Base-by-base conservation (phyloP, 2,113 vertebrate genomes). In the Silurus meridionalis region DNA sequence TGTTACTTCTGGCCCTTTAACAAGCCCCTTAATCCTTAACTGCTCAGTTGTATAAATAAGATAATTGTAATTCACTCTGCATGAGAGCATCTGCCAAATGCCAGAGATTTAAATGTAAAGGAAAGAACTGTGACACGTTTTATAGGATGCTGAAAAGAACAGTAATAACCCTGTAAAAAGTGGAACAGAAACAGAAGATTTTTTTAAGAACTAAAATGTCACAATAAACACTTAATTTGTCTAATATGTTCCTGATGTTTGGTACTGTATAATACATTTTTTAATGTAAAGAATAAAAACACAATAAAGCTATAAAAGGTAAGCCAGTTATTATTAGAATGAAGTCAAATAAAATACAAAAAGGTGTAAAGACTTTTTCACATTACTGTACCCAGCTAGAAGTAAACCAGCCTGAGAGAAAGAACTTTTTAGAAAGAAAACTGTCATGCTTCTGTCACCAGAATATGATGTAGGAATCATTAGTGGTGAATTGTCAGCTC, bases 391-490 rank as follows among this genome's bases (percentile, higher is more conserved):
- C 7, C 23, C 25, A 13, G 52, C 74, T 23, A 52, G 8, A 74
- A 50, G 50, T 77, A n/a, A 77, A 77, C 50, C 13, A 3, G 74
- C 53, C 74, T 7, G 52, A 77, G 23, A 25, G 23, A n/a, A 55
- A 53, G 6, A 52, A 77, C 52, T 77, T 77, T 23, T 52, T 23
- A 77, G 74, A 55, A 77, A 55, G 52, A 21, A 55, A 77, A 77
- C 74, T 77, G 74, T 77, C 50, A 77, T 55, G 74, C 25, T 55
- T 55, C 55, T 77, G 23, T 52, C 52, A 55, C 23, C 72, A 52
- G 50, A 75, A 53, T 75, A 50, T 75, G 72, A 77, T 25, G 74
- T 77, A 55, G 74, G 52, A 55, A 77, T 77, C 74, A 77, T 77
- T 77, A 77, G 74, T 25, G 50, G 74, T 77, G 55, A 77, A 77